phyloP scores from a whole-genome alignment of 2,888 invertebrate species.

The Pterostichus niger region DNA sequence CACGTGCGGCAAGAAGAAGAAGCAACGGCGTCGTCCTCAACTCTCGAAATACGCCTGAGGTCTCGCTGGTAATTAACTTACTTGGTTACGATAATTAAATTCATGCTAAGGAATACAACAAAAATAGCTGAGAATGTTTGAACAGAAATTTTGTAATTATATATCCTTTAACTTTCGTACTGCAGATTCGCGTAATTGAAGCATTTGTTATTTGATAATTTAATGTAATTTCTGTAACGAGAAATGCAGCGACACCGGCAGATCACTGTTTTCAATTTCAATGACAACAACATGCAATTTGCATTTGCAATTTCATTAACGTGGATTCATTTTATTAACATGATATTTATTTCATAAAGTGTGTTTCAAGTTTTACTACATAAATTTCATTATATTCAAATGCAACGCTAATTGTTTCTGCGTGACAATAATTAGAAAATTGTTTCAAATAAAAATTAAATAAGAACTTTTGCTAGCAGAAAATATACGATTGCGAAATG shows the following conservation, averaged over 20 bases:
- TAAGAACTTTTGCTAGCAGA: no score
- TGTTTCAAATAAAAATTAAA: no score
- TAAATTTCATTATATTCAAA: neutral
- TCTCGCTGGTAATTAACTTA: slow-evolving; percentile 73
- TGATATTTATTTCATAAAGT: slow-evolving; percentile 28
- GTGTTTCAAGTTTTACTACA: neutral
- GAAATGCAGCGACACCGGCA: neutral
- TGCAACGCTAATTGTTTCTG: neutral
- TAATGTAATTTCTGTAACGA: slow-evolving; percentile 56
- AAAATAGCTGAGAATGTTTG: slow-evolving; percentile 72
- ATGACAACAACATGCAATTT: slow-evolving; percentile 9
- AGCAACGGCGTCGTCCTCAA: neutral
- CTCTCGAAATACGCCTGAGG: slow-evolving; percentile 68
- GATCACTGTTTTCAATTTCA: slow-evolving; percentile 28
- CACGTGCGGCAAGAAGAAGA: slow-evolving; percentile 6
- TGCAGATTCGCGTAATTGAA: slow-evolving; percentile 61
- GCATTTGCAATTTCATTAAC: slow-evolving; percentile 45
- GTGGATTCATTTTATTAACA: slow-evolving; percentile 43
- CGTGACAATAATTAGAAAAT: no score
- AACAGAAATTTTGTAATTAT: slow-evolving; percentile 65
- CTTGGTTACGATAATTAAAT: slow-evolving; percentile 75
- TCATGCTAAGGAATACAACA: slow-evolving; percentile 74
- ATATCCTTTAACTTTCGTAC: slow-evolving; percentile 60
- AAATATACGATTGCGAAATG: no score
- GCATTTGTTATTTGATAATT: slow-evolving; percentile 64